A percentile compares a stretch with the other conserved stretches of the same genome.
Conservation (phyloP, 2,113 vertebrate genomes). For the Rousettus leschenaultii region DNA sequence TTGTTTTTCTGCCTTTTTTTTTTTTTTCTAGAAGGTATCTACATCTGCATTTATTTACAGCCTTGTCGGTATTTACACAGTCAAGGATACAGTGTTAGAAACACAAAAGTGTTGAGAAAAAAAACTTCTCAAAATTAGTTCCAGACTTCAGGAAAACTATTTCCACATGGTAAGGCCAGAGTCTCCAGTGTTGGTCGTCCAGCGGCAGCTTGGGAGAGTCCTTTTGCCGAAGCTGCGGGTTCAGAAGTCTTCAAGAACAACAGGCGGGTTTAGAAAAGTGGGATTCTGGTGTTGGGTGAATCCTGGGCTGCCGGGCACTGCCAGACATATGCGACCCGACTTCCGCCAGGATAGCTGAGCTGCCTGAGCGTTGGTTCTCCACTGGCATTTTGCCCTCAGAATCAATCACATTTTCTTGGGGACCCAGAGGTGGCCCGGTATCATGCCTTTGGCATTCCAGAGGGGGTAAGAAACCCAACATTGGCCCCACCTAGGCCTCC, state of each 20-base stretch:
- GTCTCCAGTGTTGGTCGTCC: slow-evolving; percentile 80
- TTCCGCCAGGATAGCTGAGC: slow-evolving; percentile 48
- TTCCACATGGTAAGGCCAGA: slow-evolving; percentile 84
- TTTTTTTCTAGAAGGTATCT: slow-evolving; percentile 95
- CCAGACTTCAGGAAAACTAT: slow-evolving; percentile 86
- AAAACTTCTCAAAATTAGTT: slow-evolving; percentile 87
- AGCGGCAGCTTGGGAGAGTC: slow-evolving; percentile 79
- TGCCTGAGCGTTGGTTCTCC: background rate
- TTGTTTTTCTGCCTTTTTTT: slow-evolving; percentile 70
- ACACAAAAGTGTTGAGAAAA: slow-evolving; percentile 84
- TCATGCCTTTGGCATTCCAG: slow-evolving; percentile 64
- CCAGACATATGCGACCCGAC: slow-evolving; percentile 45
- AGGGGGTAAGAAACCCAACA: slow-evolving; percentile 13
- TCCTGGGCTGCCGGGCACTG: slow-evolving; percentile 1
- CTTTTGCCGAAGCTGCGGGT: slow-evolving; percentile 66
- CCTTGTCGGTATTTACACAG: slow-evolving; percentile 93
- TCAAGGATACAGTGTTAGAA: slow-evolving; percentile 94
- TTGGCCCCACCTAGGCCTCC: background rate
- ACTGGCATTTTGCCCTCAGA: slow-evolving; percentile 35
- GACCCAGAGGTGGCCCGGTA: slow-evolving; percentile 2
- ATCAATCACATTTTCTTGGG: slow-evolving; percentile 47
- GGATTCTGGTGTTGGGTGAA: slow-evolving; percentile 64
- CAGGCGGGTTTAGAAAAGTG: slow-evolving; percentile 68
- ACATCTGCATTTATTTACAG: slow-evolving; percentile 99
- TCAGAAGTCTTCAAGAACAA: slow-evolving; percentile 76